Evolutionary conservation across 1,140 invertebrate species (phyloP).

Genomic region (Tribolium castaneum): DNA sequence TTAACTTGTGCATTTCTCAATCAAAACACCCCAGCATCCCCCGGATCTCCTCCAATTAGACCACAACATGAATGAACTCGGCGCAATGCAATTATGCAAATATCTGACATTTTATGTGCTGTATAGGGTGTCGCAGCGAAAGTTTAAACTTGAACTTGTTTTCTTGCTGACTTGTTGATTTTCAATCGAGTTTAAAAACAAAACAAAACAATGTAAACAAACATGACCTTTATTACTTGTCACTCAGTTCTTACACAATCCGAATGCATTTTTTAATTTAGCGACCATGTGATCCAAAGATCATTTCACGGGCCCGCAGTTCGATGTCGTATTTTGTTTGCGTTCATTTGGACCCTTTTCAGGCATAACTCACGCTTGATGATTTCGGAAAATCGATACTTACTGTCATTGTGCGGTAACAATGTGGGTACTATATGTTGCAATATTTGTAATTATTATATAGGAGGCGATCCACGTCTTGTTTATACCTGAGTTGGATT

Average conservation of each 20-base stretch:
- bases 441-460: background rate
- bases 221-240: background rate
- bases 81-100: constrained; percentile 8
- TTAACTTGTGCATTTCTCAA: background rate
- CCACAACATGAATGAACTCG: constrained; percentile 10
- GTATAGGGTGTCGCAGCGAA: constrained; percentile 10
- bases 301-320: background rate
- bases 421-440: background rate
- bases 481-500: constrained; percentile 14
- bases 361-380: background rate
- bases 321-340: background rate
- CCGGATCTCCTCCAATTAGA: background rate
- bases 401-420: background rate
- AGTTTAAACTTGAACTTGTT: constrained; percentile 36
- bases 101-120: background rate
- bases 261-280: background rate
- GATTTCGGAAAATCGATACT: background rate
- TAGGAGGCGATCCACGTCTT: background rate
- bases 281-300: background rate
- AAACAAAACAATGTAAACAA: constrained; percentile 4
- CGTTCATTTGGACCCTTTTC: background rate
- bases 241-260: background rate
- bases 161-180: background rate
- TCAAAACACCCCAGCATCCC: background rate
- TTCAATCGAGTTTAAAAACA: background rate